Evolutionary conservation across 2,797 vertebrate genomes (phyloP), one percentile per base, ranked within the genome.

Genomic region (Petrocephalus schoutedeni): DNA sequence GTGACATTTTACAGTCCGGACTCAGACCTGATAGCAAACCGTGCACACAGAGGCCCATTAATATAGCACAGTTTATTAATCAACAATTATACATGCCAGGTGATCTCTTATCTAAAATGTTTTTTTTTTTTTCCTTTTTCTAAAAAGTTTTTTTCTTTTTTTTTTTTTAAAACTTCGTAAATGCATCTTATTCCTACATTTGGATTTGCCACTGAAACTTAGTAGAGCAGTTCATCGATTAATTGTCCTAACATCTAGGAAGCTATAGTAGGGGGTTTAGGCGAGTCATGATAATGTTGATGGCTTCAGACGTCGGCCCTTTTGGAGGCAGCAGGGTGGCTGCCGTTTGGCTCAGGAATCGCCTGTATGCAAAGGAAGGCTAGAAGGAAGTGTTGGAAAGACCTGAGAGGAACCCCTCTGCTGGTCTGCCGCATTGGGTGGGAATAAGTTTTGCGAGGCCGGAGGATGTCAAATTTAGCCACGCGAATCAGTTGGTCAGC

Each of bases 71-170:
- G 41, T 80, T 80, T 49, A 80, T 80, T 80, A 80, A 49, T n/a
- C 41, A 80, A 49, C 16, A 80, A 80, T 80, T 21, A 80, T 49
- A 80, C 41, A 80, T 80, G 74, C 74, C 41, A 49, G 41, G 74
- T 80, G 74, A 49, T 49, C 74, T 74, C 71, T 74, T 74, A 80
- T 16, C 41, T 80, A 80, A 80, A 80, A 80, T 80, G 74, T 80
- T 1, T 80, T n/a, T 49, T 23, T 80, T 8, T 64, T 45, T 16
- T 80, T 49, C 74, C 1, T 64, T 45, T 16, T 80, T 49, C 74
- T 80, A 80, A 8, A 49, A 80, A 49, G 28, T 71, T 28, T 36
- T 49, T 16, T n/a, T 14, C 5, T 41, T n/a, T 14, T 16, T n/a
- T 14, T 16, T 41, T n/a, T 14, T 74, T 49, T 21, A 10, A 10